Conservation (phyloP, 1,140 invertebrate genomes). For the Latrodectus geometricus region DNA sequence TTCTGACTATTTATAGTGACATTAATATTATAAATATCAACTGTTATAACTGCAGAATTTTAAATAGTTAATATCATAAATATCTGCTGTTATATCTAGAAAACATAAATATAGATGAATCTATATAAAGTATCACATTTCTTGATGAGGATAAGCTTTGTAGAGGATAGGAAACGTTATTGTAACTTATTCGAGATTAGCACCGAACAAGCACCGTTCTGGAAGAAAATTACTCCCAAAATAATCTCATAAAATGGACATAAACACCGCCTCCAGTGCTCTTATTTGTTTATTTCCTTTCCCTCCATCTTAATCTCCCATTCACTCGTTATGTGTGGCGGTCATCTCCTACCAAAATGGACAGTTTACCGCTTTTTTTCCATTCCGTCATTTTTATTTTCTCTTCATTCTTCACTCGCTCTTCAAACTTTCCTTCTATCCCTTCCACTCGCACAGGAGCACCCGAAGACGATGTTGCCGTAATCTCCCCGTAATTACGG, state of each 20-base stretch:
- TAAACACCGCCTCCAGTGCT: background rate
- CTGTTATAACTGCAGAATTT: background rate
- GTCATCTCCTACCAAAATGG: background rate
- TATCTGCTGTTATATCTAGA: too few relatives aligned
- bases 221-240: background rate
- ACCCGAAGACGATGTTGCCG: background rate
- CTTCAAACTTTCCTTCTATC: background rate
- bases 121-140: too few relatives aligned
- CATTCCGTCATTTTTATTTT: too few relatives aligned
- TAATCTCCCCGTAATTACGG: conserved; percentile 39
- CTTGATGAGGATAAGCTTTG: background rate
- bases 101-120: too few relatives aligned
- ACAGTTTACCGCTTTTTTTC: conserved; percentile 10
- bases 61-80: too few relatives aligned
- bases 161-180: background rate
- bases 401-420: background rate
- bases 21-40: too few relatives aligned
- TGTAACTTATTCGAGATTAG: background rate
- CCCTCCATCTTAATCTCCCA: conserved; percentile 8
- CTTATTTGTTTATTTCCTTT: background rate
- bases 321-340: background rate
- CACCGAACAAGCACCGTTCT: background rate
- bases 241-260: background rate
- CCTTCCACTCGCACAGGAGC: background rate
- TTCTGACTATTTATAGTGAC: too few relatives aligned